A percentile compares a stretch with the other conserved stretches of the same genome.
These are phyloP conservation scores for Etheostoma spectabile DNA, from an alignment of 2,113 vertebrate species.

Conservation along the genomic window DNA sequence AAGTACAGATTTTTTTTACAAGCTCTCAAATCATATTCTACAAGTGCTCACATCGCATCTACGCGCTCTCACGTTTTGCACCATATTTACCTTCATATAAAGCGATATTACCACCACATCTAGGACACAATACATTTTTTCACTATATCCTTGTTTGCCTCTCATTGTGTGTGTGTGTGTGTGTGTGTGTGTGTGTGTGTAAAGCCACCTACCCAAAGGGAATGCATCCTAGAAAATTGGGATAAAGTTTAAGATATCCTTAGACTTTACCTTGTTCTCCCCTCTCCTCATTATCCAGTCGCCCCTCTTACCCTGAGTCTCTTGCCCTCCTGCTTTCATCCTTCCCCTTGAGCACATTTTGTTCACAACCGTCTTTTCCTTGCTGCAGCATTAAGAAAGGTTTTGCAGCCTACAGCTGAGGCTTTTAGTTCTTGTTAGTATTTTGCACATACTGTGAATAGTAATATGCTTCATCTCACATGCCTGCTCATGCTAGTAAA, in stretches of 20 bases:
- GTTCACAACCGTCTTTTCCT: slow-evolving; percentile 63
- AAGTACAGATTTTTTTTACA: too few species aligned
- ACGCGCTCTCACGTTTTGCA: too few species aligned
- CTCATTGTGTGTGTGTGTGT: slow-evolving; percentile 1
- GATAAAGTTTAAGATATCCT: slow-evolving; percentile 76
- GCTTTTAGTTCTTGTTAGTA: slow-evolving; percentile 63
- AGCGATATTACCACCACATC: slow-evolving; percentile 37
- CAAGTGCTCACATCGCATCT: too few species aligned
- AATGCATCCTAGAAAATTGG: slow-evolving; percentile 69
- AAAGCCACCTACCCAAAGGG: slow-evolving; percentile 56
- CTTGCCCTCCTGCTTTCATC: slow-evolving; percentile 67
- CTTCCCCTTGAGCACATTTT: slow-evolving; percentile 70
- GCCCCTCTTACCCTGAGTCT: slow-evolving; percentile 58
- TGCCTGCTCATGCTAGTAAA: slow-evolving; percentile 39
- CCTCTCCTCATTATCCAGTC: slow-evolving; percentile 73
- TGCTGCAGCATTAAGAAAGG: slow-evolving; percentile 41
- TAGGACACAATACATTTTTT: slow-evolving; percentile 37
- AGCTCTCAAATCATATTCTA: too few species aligned
- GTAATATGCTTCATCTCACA: slow-evolving; percentile 33
- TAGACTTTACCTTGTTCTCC: slow-evolving; percentile 74
- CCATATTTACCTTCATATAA: not conserved
- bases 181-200: slow-evolving; percentile 3
- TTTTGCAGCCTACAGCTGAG: slow-evolving; percentile 56
- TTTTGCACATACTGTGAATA: slow-evolving; percentile 56
- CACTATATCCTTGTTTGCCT: too few species aligned